phyloP scores from a whole-genome alignment of 2,113 vertebrate genomes.

The Cynocephalus volans region DNA sequence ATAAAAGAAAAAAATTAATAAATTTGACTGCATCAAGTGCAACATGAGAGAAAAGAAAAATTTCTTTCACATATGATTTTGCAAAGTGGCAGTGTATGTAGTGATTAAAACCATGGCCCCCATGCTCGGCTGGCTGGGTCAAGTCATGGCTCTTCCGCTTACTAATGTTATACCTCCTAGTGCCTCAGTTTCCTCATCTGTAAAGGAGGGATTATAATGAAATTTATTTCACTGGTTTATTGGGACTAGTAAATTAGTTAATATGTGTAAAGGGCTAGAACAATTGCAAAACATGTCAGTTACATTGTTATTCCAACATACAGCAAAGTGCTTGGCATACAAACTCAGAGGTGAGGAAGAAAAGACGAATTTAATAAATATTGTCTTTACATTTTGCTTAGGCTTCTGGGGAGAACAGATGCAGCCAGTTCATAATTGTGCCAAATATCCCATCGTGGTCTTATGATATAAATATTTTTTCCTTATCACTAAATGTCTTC shows the following conservation, averaged over 20 bases:
- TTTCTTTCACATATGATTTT: not conserved
- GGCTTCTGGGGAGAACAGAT: not conserved
- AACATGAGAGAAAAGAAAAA: not conserved
- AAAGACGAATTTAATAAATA: not conserved
- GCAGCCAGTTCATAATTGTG: not conserved
- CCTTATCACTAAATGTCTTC: not conserved
- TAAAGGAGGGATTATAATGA: too few species aligned
- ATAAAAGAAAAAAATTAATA: not conserved
- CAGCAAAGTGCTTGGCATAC: not conserved
- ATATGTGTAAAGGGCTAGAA: too few species aligned
- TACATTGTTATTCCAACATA: not conserved
- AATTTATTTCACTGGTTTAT: not conserved
- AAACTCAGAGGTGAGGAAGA: not conserved
- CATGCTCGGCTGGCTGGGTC: not conserved
- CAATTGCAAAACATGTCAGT: too few species aligned
- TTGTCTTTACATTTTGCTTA: not conserved
- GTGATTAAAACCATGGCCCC: not conserved
- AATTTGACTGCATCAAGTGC: not conserved
- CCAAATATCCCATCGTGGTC: not conserved
- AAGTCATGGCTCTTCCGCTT: not conserved
- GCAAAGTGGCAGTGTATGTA: not conserved
- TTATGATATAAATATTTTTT: not conserved
- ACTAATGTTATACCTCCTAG: not conserved
- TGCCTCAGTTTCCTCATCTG: not conserved
- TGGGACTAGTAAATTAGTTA: not conserved